A percentile compares a stretch with the other conserved stretches of the same genome.
These are phyloP conservation scores for Orthosia incerta DNA, from an alignment of 2,888 invertebrate species.

Conservation along the genomic window DNA sequence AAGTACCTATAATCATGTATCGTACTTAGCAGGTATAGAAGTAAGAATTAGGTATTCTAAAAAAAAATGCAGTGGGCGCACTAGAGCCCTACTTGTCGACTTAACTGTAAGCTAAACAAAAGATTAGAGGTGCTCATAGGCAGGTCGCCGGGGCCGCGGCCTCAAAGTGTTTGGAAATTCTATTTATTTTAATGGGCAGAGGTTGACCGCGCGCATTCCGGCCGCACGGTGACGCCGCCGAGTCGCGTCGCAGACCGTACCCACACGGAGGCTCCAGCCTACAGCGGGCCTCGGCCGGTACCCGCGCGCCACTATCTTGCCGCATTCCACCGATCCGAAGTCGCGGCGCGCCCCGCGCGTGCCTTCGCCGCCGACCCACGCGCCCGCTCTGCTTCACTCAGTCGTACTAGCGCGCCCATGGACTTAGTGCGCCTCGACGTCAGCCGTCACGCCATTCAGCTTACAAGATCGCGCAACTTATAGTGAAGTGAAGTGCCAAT, in stretches of 20 bases:
- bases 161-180: constrained; percentile 74
- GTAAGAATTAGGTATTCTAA: neutral
- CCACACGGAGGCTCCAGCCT: constrained; percentile 76
- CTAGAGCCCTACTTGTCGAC: constrained; percentile 47
- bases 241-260: constrained; percentile 73
- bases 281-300: constrained; percentile 80
- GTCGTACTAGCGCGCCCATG: constrained; percentile 85
- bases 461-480: constrained; percentile 80
- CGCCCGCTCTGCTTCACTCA: constrained; percentile 91
- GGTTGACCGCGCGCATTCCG: constrained; percentile 83
- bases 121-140: constrained; percentile 68
- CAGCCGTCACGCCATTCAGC: constrained; percentile 71
- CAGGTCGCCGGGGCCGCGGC: constrained; percentile 66
- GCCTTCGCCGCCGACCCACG: constrained; percentile 92
- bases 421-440: constrained; percentile 78
- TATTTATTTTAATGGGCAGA: constrained; percentile 80
- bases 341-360: constrained; percentile 89
- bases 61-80: constrained; percentile 27
- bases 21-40: too few relatives aligned
- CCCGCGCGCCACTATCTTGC: constrained; percentile 86
- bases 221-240: constrained; percentile 67
- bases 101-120: constrained; percentile 69
- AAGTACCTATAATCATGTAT: too few relatives aligned
- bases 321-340: constrained; percentile 88
- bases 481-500: constrained; percentile 89